These are phyloP conservation scores for Agapornis canus DNA, from an alignment of 2,797 vertebrate species.

Conservation along the genomic window DNA sequence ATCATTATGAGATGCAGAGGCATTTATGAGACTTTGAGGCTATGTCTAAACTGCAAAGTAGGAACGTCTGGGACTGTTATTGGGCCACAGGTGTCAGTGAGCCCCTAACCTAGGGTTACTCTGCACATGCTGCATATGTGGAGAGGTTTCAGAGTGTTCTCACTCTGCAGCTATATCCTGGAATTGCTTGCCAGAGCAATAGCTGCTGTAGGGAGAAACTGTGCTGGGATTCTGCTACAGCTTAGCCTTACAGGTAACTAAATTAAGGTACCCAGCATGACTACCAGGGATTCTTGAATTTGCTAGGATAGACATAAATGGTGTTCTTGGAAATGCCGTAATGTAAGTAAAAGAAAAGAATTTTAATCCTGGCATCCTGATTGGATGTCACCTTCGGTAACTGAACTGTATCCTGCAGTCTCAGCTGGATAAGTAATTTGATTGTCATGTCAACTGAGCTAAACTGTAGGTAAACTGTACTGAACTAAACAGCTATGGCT, in stretches of 20 bases:
- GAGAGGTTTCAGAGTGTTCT: neutral
- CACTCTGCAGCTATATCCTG: neutral
- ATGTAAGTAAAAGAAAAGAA: neutral
- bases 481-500: neutral
- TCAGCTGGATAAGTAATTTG: neutral
- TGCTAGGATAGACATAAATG: fast-evolving
- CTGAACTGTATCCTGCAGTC: neutral
- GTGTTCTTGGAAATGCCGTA: neutral
- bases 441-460: neutral
- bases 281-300: neutral
- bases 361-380: neutral
- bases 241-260: neutral
- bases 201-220: neutral
- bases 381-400: neutral
- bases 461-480: neutral
- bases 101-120: neutral
- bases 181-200: neutral
- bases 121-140: fast-evolving
- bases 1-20: neutral
- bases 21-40: neutral
- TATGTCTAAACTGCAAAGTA: neutral
- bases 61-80: neutral
- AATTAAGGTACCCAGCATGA: neutral
- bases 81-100: neutral
- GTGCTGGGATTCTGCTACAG: neutral